phyloP scores from a whole-genome alignment of 2,888 invertebrate species.

The Syritta pipiens region DNA sequence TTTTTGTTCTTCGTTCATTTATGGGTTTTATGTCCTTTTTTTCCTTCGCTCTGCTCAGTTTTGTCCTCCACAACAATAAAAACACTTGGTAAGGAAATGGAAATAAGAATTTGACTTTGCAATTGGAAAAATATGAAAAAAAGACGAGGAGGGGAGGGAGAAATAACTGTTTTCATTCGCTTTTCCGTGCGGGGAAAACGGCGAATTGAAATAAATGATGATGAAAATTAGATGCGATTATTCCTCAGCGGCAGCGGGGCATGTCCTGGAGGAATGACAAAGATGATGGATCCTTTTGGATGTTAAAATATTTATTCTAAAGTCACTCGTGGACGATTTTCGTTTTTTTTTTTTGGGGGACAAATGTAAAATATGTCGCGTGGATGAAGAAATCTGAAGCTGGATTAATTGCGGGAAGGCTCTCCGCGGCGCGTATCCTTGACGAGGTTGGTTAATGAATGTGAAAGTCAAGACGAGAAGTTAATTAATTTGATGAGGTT shows the following conservation, averaged over 20 bases:
- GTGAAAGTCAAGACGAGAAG: no score
- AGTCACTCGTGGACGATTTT: background rate
- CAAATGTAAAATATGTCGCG: slow-evolving; percentile 2
- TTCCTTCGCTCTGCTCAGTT: background rate
- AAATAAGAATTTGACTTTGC: background rate
- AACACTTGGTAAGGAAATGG: slow-evolving; percentile 1
- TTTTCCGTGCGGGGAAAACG: background rate
- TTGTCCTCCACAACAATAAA: background rate
- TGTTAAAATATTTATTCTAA: background rate
- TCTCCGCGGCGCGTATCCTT: background rate
- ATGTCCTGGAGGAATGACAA: background rate
- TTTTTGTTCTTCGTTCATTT: background rate
- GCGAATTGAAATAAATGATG: slow-evolving; percentile 41
- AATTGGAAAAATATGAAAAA: slow-evolving; percentile 16
- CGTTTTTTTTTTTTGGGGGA: slow-evolving; percentile 10
- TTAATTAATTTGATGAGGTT: no score
- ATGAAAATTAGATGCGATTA: slow-evolving; percentile 48
- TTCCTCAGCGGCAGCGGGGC: background rate
- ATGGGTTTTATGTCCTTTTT: background rate
- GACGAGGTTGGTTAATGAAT: background rate
- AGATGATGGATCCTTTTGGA: slow-evolving; percentile 2
- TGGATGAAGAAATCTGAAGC: background rate
- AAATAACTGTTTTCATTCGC: background rate
- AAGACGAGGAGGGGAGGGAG: background rate
- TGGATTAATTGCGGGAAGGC: background rate